phyloP scores from a whole-genome alignment of 2,113 vertebrate genomes.

The Anseranas semipalmata region DNA sequence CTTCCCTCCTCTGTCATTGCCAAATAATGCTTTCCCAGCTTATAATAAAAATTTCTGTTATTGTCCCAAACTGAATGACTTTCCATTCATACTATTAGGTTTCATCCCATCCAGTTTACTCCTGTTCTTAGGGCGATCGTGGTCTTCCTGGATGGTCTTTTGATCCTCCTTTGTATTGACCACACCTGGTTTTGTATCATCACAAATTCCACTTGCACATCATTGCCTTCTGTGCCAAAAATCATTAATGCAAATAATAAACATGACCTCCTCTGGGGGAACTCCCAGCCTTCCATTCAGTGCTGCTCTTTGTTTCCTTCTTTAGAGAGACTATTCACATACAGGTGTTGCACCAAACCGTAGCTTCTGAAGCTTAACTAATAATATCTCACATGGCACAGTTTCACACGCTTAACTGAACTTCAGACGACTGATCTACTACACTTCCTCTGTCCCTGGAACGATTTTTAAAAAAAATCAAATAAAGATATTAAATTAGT shows the following conservation, averaged over 20 bases:
- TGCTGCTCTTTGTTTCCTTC: conserved; percentile 8
- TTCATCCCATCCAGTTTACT: conserved; percentile 4
- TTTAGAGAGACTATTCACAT: conserved; percentile 7
- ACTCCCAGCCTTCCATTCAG: conserved; percentile 50
- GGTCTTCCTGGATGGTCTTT: conserved; percentile 46
- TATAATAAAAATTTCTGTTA: not conserved
- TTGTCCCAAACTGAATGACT: not conserved
- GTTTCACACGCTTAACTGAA: not conserved
- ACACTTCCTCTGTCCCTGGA: conserved; percentile 4
- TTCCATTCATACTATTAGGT: conserved; percentile 18
- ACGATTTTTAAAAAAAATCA: not conserved
- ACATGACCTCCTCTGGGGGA: not conserved
- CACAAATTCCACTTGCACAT: conserved; percentile 50
- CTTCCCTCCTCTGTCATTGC: not conserved
- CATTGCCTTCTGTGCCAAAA: conserved; percentile 46
- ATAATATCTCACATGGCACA: not conserved
- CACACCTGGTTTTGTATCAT: conserved; percentile 59
- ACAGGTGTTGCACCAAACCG: not conserved
- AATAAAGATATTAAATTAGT: conserved; percentile 7
- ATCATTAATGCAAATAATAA: conserved; percentile 49
- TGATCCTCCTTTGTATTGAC: conserved; percentile 35
- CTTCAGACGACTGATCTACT: not conserved
- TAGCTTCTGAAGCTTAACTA: conserved; percentile 34
- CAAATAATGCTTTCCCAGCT: not conserved
- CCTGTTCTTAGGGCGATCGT: not conserved